phyloP scores from a whole-genome alignment of 2,888 invertebrate genomes.

The Abscondita cerata region DNA sequence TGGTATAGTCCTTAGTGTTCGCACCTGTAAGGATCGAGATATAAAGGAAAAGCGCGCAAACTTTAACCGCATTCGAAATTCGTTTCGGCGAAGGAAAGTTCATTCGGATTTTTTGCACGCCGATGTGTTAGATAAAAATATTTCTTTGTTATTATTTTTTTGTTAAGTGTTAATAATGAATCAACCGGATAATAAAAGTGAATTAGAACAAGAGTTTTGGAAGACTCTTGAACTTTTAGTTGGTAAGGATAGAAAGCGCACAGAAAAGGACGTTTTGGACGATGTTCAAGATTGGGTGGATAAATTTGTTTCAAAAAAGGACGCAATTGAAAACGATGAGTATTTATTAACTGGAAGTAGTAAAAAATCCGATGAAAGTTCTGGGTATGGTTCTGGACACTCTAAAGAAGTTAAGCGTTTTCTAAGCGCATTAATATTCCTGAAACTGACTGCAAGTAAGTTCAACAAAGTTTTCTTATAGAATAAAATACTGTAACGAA shows the following conservation, averaged over 20 bases:
- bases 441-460: conserved; percentile 52
- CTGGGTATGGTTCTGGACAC: conserved; percentile 23
- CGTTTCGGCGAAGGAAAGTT: conserved; percentile 1
- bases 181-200: conserved; percentile 1
- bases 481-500: no score
- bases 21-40: conserved; percentile 25
- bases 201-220: conserved; percentile 62
- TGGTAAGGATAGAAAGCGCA: conserved; percentile 61
- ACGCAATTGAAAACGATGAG: conserved; percentile 20
- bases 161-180: conserved; percentile 10
- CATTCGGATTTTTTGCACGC: no score
- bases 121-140: no score
- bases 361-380: conserved; percentile 1
- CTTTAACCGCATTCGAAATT: conserved; percentile 16
- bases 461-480: conserved; percentile 9
- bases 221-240: conserved; percentile 69
- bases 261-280: conserved; percentile 56
- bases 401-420: conserved; percentile 43
- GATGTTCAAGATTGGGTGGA: conserved; percentile 53
- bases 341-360: conserved; percentile 13
- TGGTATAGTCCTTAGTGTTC: conserved; percentile 28
- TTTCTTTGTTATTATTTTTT: no score
- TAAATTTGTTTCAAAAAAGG: conserved; percentile 43
- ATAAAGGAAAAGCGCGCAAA: conserved; percentile 25
- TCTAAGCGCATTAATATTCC: conserved; percentile 44